Conservation (phyloP, 1,140 invertebrate species). For the Microplitis mediator region DNA sequence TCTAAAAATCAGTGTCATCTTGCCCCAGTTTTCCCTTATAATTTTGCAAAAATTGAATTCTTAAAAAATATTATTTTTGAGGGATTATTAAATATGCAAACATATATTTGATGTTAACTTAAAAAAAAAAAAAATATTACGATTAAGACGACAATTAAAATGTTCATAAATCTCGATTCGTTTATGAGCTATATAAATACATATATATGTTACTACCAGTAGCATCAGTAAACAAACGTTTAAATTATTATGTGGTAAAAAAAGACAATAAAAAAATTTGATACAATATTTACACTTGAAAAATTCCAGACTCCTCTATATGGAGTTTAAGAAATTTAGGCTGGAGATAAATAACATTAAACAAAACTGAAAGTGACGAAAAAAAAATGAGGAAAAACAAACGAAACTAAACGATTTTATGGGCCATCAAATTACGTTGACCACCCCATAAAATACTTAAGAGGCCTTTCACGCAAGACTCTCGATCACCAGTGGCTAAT, state of each 20-base stretch:
- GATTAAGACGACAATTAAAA: no score
- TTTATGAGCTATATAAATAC: no score
- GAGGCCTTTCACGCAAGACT: conserved; percentile 57
- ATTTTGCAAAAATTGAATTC: no score
- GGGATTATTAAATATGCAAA: no score
- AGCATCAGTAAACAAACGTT: conserved; percentile 8
- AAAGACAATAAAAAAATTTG: neutral
- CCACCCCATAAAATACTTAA: conserved; percentile 63
- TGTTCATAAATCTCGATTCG: no score
- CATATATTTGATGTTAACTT: no score
- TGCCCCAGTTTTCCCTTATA: no score
- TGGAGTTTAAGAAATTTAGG: neutral
- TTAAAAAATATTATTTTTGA: no score
- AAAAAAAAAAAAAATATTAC: no score
- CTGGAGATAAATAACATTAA: conserved; percentile 5
- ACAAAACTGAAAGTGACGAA: neutral
- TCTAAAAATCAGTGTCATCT: no score
- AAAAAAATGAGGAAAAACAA: conserved; percentile 43
- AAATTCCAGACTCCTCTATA: no score
- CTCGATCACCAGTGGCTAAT: conserved; percentile 48
- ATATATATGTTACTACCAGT: neutral
- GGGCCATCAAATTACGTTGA: conserved; percentile 64
- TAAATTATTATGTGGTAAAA: neutral
- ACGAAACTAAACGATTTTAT: conserved; percentile 63
- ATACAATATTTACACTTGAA: no score